Base-by-base conservation (phyloP, 2,888 invertebrate species). In the Andrena marginata region DNA sequence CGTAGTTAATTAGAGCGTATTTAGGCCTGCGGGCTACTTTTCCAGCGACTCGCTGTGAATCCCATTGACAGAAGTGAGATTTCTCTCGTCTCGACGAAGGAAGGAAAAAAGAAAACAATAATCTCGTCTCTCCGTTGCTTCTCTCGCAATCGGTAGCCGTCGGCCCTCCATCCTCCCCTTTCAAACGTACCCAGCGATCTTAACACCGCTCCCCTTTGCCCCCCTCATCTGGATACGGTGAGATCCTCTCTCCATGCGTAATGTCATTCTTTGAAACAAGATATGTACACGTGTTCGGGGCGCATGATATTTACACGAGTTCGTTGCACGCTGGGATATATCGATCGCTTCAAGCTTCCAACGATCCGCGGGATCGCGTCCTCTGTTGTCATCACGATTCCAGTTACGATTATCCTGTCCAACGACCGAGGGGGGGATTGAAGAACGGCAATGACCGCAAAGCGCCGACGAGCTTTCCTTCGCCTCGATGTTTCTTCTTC, bases 11-110 rank as follows among this genome's bases (percentile, higher is more conserved):
- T 92, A 92, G 90, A 91, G 89, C 90, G 87, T 92, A 92, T 92
- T 92, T 92, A 92, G 92, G 92, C 92, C 92, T 92, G 92, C 89
- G 92, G 92, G 92, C 92, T 92, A 92, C 92, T 92, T 92, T 92
- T 92, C 80, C 92, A 90, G 91, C 91, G 89, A 90, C 86, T 86
- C 87, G 90, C 91, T 90, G 84, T 86, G 88, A 91, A 88, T 92
- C 90, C 90, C 90, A 88, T 90, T 80, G 84, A 89, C 85, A 81
- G 87, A 89, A 84, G 76, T 82, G 82, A 90, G 67, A 84, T 84
- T 80, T 74, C 35, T 69, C 70, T 67, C 75, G 69, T 69, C 7
- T 69, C 59, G 62, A 54, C 35, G 56, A 77, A 62, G 65, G 10
- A 60, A 72, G 20, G 29, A 70, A 84, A 51, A 23, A 78, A 71